phyloP scores from a whole-genome alignment of 2,113 vertebrate species.

The Heterochromis multidens region DNA sequence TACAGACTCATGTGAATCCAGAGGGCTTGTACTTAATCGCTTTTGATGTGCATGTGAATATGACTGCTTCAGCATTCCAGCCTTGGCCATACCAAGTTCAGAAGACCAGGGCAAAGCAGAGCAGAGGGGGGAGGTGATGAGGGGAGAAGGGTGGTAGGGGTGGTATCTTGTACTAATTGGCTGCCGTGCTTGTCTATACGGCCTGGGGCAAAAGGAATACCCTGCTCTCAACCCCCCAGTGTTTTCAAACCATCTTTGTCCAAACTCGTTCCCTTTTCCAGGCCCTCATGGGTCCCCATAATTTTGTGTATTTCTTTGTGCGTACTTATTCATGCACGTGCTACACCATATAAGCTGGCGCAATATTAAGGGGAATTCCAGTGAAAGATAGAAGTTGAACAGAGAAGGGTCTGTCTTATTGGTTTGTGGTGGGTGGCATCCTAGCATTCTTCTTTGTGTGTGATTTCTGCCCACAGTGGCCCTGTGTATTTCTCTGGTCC shows the following conservation, averaged over 20 bases:
- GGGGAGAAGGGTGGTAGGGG: not conserved
- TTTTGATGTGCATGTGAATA: constrained; percentile 74
- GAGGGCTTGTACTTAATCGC: constrained; percentile 60
- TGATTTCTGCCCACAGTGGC: constrained; percentile 70
- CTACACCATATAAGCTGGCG: constrained; percentile 60
- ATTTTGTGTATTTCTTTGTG: constrained; percentile 10
- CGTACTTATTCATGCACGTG: constrained; percentile 22
- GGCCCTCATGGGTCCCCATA: not conserved
- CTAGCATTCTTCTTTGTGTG: constrained; percentile 67
- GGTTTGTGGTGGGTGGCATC: constrained; percentile 74
- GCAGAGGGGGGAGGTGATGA: constrained; percentile 1
- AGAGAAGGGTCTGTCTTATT: constrained; percentile 71
- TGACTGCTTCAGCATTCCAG: constrained; percentile 63
- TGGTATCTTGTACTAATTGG: constrained; percentile 56
- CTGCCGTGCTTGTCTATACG: constrained; percentile 47
- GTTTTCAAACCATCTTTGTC: constrained; percentile 56
- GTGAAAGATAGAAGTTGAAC: constrained; percentile 62
- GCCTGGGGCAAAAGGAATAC: constrained; percentile 50
- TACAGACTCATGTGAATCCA: constrained; percentile 68
- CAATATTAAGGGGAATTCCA: constrained; percentile 74
- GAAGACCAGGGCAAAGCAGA: constrained; percentile 42
- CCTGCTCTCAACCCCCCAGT: constrained; percentile 14
- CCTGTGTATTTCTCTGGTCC: constrained; percentile 46
- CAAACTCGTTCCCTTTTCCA: constrained; percentile 15
- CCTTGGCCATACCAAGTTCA: constrained; percentile 55